Conservation (phyloP, 1,140 invertebrate species). For the Latrodectus geometricus region DNA sequence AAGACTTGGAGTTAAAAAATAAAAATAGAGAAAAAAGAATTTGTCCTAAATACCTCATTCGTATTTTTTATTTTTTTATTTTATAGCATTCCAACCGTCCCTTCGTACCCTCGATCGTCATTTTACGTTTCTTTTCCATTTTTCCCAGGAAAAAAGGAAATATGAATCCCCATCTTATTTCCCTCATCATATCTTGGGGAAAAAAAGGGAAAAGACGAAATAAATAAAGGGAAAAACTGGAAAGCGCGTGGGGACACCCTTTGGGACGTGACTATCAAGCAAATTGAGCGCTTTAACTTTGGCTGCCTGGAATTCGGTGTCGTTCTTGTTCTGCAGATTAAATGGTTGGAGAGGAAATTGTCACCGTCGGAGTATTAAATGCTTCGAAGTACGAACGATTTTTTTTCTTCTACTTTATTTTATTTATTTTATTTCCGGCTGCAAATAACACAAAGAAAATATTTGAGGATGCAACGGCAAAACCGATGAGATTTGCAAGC, state of each 20-base stretch:
- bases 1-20: background rate
- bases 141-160: background rate
- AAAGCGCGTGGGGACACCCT: background rate
- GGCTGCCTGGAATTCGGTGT: background rate
- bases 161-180: slow-evolving; percentile 50
- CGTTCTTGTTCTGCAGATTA: slow-evolving; percentile 33
- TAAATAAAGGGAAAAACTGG: slow-evolving; percentile 13
- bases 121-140: background rate
- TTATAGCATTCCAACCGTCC: background rate
- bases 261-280: slow-evolving; percentile 44
- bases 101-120: background rate
- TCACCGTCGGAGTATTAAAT: slow-evolving; percentile 21
- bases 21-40: slow-evolving; percentile 18
- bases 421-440: background rate
- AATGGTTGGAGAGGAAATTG: slow-evolving; percentile 28
- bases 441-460: background rate
- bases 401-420: background rate
- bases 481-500: background rate
- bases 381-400: slow-evolving; percentile 25
- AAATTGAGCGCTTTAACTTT: slow-evolving; percentile 32
- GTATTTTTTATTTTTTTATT: slow-evolving; percentile 1
- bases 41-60: slow-evolving; percentile 34
- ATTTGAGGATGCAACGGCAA: background rate
- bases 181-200: slow-evolving; percentile 13
- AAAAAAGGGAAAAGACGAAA: background rate